These are phyloP conservation scores for Nesogale talazaci DNA, from an alignment of 2,113 vertebrate species.

Conservation along the genomic window DNA sequence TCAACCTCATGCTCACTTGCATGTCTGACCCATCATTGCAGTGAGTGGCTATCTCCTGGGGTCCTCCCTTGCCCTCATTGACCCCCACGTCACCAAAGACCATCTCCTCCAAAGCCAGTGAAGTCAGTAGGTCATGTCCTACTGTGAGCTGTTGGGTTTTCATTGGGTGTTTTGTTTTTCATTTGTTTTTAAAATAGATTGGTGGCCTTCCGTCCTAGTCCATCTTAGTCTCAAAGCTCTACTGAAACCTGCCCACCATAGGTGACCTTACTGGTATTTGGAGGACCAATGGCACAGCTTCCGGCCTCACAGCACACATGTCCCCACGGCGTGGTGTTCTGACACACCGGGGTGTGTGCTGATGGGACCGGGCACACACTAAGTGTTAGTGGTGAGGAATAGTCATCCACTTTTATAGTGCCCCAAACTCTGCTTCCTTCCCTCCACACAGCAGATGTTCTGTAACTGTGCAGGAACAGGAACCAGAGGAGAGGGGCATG, in stretches of 20 bases:
- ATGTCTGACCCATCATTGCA: background rate
- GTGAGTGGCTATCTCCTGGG: background rate
- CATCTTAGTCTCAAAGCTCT: background rate
- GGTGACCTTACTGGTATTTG: background rate
- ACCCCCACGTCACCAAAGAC: background rate
- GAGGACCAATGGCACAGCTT: background rate
- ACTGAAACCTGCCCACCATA: background rate
- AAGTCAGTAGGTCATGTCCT: background rate
- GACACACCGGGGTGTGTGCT: background rate
- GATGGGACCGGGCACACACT: too few relatives aligned
- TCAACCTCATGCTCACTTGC: background rate
- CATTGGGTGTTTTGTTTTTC: background rate
- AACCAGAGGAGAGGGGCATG: background rate
- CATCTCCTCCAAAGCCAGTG: background rate
- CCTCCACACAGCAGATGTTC: rapidly evolving
- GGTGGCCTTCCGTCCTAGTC: background rate
- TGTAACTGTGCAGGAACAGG: background rate
- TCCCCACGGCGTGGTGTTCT: background rate
- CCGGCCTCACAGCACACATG: background rate
- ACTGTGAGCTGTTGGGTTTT: background rate
- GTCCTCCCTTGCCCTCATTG: background rate
- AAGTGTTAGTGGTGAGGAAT: too few relatives aligned
- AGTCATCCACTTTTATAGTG: background rate
- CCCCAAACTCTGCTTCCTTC: background rate
- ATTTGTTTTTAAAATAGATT: too few relatives aligned